phyloP scores from a whole-genome alignment of 2,797 vertebrate genomes.

The Neosilurus mollespiculum region DNA sequence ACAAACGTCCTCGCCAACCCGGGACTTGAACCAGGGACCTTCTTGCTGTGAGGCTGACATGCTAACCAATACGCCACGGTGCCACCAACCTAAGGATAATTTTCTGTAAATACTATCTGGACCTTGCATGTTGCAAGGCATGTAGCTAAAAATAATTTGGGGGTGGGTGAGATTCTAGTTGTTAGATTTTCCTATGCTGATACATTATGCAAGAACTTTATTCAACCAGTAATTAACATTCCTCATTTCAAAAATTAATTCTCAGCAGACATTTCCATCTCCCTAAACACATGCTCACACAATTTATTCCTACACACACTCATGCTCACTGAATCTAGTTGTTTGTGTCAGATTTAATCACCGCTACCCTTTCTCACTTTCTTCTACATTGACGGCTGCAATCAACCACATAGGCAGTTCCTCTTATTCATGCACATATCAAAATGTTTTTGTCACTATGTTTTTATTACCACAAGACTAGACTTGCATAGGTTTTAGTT shows the following conservation, averaged over 20 bases:
- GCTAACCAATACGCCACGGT: no score
- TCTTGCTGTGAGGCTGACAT: no score
- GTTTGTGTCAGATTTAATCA: slow-evolving; percentile 10
- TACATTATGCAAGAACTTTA: slow-evolving; percentile 13
- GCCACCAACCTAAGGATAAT: neutral
- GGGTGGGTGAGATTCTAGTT: neutral
- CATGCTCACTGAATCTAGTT: neutral
- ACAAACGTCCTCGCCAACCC: no score
- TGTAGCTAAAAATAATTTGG: neutral
- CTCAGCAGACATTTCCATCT: slow-evolving; percentile 22
- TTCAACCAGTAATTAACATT: slow-evolving; percentile 29
- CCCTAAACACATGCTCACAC: slow-evolving; percentile 16
- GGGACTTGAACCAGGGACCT: no score
- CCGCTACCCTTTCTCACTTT: neutral
- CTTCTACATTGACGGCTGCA: neutral
- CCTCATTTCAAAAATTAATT: neutral
- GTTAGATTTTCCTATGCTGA: neutral
- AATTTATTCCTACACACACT: slow-evolving; percentile 17
- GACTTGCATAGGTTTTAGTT: neutral
- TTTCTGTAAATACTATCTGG: neutral
- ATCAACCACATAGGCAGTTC: neutral
- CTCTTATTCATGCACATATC: neutral
- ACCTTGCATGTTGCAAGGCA: neutral
- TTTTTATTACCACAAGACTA: neutral
- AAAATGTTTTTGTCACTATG: neutral